These are phyloP conservation scores for Leucophenga varia DNA, from an alignment of 1,140 invertebrate genomes.

Conservation along the genomic window DNA sequence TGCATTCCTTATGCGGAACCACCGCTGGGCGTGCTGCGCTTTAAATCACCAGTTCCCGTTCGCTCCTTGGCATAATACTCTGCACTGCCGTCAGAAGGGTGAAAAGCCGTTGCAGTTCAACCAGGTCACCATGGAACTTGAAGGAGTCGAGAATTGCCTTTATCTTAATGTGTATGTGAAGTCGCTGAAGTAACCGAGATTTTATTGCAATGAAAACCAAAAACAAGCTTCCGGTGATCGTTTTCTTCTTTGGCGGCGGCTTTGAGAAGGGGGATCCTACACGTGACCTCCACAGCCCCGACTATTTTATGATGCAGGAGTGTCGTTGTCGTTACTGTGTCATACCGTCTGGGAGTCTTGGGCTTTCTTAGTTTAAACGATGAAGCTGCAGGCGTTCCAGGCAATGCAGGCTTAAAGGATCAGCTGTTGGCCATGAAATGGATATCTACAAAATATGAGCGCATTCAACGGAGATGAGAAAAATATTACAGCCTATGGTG, in stretches of 20 bases:
- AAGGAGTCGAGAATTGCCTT: constrained; percentile 60
- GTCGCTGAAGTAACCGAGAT: constrained; percentile 28
- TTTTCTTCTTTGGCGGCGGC: constrained; percentile 67
- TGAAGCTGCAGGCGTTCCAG: constrained; percentile 55
- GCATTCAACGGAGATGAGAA: constrained; percentile 48
- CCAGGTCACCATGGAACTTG: constrained; percentile 18
- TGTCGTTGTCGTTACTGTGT: constrained; percentile 57
- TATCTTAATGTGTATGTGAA: constrained; percentile 60
- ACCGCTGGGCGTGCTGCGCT: constrained; percentile 64
- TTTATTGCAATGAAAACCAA: too few species aligned
- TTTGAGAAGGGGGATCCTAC: constrained; percentile 60
- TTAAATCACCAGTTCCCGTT: constrained; percentile 61
- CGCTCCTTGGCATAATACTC: constrained; percentile 58
- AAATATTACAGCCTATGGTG: constrained; percentile 48
- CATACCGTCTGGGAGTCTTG: constrained; percentile 58
- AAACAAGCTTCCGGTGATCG: constrained; percentile 32
- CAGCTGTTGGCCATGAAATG: constrained; percentile 57
- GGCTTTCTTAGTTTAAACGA: constrained; percentile 62
- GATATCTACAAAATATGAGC: constrained; percentile 44
- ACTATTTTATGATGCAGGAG: constrained; percentile 62
- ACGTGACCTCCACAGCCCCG: constrained; percentile 53
- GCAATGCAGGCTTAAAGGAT: constrained; percentile 62
- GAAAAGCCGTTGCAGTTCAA: constrained; percentile 40
- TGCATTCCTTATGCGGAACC: constrained; percentile 69
- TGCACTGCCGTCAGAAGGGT: constrained; percentile 42